Conservation (phyloP, 2,113 vertebrate species). For the Aplodontia rufa region DNA sequence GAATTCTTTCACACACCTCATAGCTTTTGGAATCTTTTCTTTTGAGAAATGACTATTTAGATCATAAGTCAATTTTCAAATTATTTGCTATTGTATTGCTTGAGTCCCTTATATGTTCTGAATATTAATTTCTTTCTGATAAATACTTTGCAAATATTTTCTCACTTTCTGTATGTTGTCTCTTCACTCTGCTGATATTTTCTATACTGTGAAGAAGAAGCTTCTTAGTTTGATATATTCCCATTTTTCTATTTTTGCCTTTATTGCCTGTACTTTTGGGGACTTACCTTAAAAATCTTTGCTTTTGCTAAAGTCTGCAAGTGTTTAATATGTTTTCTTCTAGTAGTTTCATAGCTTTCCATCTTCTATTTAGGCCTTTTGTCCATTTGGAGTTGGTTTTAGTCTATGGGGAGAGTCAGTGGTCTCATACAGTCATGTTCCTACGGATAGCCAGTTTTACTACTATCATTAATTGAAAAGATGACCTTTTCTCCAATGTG, state of each 20-base stretch:
- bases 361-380: not conserved
- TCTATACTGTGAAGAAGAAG: no score
- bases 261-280: not conserved
- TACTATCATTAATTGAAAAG: not conserved
- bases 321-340: not conserved
- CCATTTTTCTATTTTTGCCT: not conserved
- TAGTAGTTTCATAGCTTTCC: not conserved
- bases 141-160: not conserved
- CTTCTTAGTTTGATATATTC: not conserved
- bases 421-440: not conserved
- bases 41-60: not conserved
- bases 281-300: not conserved
- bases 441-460: not conserved
- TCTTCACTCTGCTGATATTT: not conserved
- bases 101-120: not conserved
- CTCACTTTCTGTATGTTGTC: not conserved
- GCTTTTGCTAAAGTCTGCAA: not conserved
- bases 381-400: not conserved
- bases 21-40: not conserved
- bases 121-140: not conserved
- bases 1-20: not conserved
- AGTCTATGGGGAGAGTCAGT: not conserved
- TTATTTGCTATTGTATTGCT: not conserved
- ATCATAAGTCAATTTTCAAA: not conserved
- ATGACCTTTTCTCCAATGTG: not conserved